phyloP scores from a whole-genome alignment of 2,797 vertebrate species.

The Spinus pinus region DNA sequence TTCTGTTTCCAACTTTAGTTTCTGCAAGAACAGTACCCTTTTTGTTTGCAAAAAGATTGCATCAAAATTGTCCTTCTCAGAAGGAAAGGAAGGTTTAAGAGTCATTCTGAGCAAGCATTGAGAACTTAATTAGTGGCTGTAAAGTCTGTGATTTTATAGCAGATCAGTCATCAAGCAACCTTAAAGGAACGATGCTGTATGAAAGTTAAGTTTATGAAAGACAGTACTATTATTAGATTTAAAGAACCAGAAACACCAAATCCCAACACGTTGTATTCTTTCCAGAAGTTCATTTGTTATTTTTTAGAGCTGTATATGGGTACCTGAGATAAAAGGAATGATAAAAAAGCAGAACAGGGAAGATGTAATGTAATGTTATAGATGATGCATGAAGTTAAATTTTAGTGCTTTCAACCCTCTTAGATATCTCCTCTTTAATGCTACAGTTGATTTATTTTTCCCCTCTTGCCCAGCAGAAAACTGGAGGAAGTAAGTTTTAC shows the following conservation, averaged over 20 bases:
- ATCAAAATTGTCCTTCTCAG: not conserved
- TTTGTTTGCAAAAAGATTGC: not conserved
- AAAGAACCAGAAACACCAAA: not conserved
- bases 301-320: not conserved
- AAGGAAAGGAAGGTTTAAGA: not conserved
- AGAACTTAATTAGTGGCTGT: not conserved
- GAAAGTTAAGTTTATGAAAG: not conserved
- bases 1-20: slow-evolving; percentile 11
- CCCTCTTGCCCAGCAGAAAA: not conserved
- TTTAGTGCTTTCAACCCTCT: not conserved
- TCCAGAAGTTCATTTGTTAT: not conserved
- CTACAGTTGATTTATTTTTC: not conserved
- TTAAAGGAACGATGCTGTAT: not conserved
- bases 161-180: not conserved
- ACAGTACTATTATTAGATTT: not conserved
- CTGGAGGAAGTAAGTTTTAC: not conserved
- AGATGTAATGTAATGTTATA: not conserved
- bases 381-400: not conserved
- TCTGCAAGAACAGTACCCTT: not conserved
- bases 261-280: not conserved
- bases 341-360: not conserved
- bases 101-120: not conserved
- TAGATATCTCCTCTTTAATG: not conserved
- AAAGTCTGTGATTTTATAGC: not conserved
- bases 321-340: not conserved